These are phyloP conservation scores for Melanaphis sacchari DNA, from an alignment of 1,140 invertebrate genomes.

Conservation along the genomic window DNA sequence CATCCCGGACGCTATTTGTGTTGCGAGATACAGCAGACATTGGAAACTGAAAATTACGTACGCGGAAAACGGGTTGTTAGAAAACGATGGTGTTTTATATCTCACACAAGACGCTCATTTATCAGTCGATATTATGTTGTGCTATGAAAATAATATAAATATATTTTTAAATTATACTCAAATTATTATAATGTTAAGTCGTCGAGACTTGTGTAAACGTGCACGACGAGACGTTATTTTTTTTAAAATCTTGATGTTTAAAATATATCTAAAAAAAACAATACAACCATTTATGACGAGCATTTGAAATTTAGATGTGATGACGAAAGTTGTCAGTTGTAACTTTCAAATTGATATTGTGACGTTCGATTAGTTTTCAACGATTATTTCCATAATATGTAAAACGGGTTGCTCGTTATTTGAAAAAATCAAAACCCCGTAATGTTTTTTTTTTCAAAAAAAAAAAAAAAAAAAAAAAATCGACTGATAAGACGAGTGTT, in stretches of 20 bases:
- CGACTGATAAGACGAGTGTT: not conserved
- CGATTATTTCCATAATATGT: not conserved
- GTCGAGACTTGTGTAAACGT: not conserved
- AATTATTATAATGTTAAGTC: not conserved
- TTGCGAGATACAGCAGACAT: conserved; percentile 80
- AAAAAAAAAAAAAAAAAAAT: not conserved
- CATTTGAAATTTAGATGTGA: not conserved
- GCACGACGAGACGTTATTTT: not conserved
- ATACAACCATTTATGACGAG: not conserved
- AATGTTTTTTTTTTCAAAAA: not conserved
- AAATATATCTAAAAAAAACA: not conserved
- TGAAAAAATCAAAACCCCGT: not conserved
- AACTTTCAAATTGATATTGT: too few relatives aligned
- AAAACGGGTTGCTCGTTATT: not conserved
- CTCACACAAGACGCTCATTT: not conserved
- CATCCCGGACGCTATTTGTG: conserved; percentile 88
- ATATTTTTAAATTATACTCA: too few relatives aligned
- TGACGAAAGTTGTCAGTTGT: not conserved
- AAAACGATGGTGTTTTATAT: not conserved
- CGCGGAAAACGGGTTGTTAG: not conserved
- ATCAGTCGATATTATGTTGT: not conserved
- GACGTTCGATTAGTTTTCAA: not conserved
- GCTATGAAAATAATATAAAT: not conserved
- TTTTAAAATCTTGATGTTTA: not conserved
- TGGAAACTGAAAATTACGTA: conserved; percentile 70